Evolutionary conservation across 2,113 vertebrate genomes (phyloP), one percentile per base, ranked within the genome.

Genomic region (Aegotheles bennettii): DNA sequence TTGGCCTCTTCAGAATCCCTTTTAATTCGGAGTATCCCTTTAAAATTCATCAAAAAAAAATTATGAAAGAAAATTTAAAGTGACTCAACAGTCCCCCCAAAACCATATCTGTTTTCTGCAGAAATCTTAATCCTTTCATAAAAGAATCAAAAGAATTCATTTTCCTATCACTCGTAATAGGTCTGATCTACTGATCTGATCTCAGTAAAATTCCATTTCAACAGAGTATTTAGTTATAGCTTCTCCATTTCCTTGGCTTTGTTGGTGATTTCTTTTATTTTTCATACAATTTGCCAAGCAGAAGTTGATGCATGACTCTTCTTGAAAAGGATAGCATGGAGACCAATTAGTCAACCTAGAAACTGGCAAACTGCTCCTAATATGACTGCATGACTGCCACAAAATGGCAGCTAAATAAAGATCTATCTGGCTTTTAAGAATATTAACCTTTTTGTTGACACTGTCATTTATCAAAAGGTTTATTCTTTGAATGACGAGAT

Each of bases 401-500:
- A 89, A 87, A 92, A 84, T 42, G 84, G 87, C 87, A 95, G 17
- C 87, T 91, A 87, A 93, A 94, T 74, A 81, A 89, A 94, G 91
- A 95, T 92, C 92, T 48, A 78, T 74, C 60, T 15, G 26, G 68
- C 73, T 94, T 90, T 91, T 60, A 56, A 81, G 88, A 93, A 78
- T 81, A 94, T 87, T 90, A 94, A 83, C 76, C 79, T 97, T 90
- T 91, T 53, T 63, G 61, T 70, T 71, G 88, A 53, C 83, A 45
- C 29, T 33, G 76, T 36, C 90, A 82, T 97, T 87, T 57, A 56
- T 94, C 86, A 75, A 76, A 8, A 63, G 79, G 60, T 81, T 91
- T 84, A 25, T 86, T 40, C 87, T 68, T 60, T 53, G 79, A 90
- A 21, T 48, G 54, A 60, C 1, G 4, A 89, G 88, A 60, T 43